Evolutionary conservation across 2,888 invertebrate genomes (phyloP), one percentile per base, ranked within the genome.

Genomic region (Thecophora atra): DNA sequence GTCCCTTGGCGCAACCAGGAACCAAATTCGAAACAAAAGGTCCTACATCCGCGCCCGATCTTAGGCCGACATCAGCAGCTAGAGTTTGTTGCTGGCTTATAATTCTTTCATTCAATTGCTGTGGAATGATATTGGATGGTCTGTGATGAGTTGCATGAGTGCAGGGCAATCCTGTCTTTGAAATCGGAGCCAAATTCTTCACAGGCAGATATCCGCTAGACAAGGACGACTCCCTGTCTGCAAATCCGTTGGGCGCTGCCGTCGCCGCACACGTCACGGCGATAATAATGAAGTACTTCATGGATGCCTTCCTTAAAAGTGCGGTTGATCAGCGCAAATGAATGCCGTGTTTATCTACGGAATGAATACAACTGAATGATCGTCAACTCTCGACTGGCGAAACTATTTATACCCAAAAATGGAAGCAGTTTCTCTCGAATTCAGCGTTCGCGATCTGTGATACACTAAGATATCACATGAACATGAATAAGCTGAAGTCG

Each of bases 51-150:
- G 74, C 70, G 73, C 77, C 70, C 8, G 62, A 42, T 62, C 71
- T 75, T 51, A 70, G 28, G 44, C 72, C 73, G 62, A 75, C 75
- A 63, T 71, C 74, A 11, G 77, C 72, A 17, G 73, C 76, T 37
- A 75, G 37, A 52, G 67, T 73, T 70, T 71, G 66, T n/a, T 76
- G 75, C 7, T 77, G 76, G 37, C 80, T 79, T 3, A 80, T 74
- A 75, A 80, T 80, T 75, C 80, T 75, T 19, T 77, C 79, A 5
- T 74, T 58, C 1, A 78, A 77, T 65, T 80, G 80, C 1, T 76
- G 70, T 58, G 76, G 74, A 19, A 80, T 76, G 0, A 78, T 47
- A 47, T 72, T 5, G 75, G 13, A 74, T 70, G 3, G 30, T 28
- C 7, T 52, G 42, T 63, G 6, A 17, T 51, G 60, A 7, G 70